Evolutionary conservation across 2,797 vertebrate genomes (phyloP).

Genomic region (Cichlasoma orientale): DNA sequence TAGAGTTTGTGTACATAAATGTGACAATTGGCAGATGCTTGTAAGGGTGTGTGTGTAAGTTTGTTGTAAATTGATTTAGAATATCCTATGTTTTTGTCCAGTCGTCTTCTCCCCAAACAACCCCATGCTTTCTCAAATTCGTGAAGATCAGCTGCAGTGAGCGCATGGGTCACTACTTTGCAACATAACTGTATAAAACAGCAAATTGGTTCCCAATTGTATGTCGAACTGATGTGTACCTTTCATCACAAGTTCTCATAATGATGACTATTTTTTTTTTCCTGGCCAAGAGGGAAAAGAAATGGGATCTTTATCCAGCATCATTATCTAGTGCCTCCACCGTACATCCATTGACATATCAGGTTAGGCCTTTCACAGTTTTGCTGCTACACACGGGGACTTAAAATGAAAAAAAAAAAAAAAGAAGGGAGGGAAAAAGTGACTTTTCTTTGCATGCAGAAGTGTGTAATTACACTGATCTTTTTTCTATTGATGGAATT

Average conservation of each 20-base stretch:
- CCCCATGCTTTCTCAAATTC: constrained; percentile 15
- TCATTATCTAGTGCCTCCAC: constrained; percentile 82
- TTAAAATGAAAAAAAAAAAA: constrained; percentile 18
- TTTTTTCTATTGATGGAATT: constrained; percentile 68
- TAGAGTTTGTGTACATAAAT: constrained; percentile 72
- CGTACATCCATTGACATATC: constrained; percentile 81
- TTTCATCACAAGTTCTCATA: constrained; percentile 28
- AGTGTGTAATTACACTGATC: constrained; percentile 77
- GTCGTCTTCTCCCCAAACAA: constrained; percentile 35
- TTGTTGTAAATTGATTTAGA: constrained; percentile 56
- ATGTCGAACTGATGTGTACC: constrained; percentile 20
- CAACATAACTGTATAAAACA: constrained; percentile 7
- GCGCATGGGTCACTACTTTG: constrained; percentile 19
- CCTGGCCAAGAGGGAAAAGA: constrained; percentile 55
- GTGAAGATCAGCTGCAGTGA: constrained; percentile 33
- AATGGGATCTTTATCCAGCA: constrained; percentile 57
- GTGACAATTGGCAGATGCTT: constrained; percentile 70
- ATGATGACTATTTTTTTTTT: constrained; percentile 48
- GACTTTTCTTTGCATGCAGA: constrained; percentile 83
- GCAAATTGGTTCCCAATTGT: constrained; percentile 16
- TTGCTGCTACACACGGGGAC: constrained; percentile 78
- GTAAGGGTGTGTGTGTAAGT: constrained; percentile 64
- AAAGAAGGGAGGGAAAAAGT: constrained; percentile 32
- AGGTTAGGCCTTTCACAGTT: constrained; percentile 81
- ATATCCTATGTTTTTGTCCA: constrained; percentile 44